Evolutionary conservation across 2,113 vertebrate species (phyloP).

Genomic region (Zootoca vivipara): DNA sequence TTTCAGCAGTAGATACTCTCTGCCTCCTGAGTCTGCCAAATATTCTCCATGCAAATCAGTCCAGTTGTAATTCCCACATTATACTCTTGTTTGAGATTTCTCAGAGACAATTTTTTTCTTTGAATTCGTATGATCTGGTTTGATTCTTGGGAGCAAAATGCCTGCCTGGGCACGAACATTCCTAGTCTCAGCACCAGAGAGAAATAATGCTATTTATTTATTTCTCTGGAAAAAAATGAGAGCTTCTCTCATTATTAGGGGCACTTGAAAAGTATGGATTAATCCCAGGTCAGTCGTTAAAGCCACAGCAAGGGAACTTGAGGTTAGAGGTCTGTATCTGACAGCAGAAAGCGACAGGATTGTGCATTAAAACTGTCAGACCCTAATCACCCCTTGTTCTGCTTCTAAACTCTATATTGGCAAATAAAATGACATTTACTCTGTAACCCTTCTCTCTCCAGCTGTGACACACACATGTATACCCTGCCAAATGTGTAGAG

Average conservation of each 20-base stretch:
- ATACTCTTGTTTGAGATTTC: neutral
- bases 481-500: too few relatives aligned
- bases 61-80: neutral
- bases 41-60: neutral
- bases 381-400: constrained; percentile 40
- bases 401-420: constrained; percentile 64
- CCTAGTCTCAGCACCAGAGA: neutral
- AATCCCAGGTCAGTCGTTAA: constrained; percentile 70
- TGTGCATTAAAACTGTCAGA: constrained; percentile 11
- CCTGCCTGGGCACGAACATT: neutral
- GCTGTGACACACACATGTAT: too few relatives aligned
- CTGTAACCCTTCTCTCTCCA: neutral
- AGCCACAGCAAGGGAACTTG: constrained; percentile 60
- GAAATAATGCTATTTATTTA: neutral
- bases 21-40: neutral
- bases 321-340: constrained; percentile 68
- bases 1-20: neutral
- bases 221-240: constrained; percentile 52
- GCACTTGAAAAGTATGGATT: constrained; percentile 61
- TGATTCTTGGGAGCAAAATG: neutral
- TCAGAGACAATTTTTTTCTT: neutral
- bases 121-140: neutral
- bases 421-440: constrained; percentile 56
- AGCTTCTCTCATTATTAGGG: constrained; percentile 65
- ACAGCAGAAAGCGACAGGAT: constrained; percentile 42